Evolutionary conservation across 2,113 vertebrate genomes (phyloP), one percentile per base, ranked within the genome.

Genomic region (Myiozetetes cayanensis): DNA sequence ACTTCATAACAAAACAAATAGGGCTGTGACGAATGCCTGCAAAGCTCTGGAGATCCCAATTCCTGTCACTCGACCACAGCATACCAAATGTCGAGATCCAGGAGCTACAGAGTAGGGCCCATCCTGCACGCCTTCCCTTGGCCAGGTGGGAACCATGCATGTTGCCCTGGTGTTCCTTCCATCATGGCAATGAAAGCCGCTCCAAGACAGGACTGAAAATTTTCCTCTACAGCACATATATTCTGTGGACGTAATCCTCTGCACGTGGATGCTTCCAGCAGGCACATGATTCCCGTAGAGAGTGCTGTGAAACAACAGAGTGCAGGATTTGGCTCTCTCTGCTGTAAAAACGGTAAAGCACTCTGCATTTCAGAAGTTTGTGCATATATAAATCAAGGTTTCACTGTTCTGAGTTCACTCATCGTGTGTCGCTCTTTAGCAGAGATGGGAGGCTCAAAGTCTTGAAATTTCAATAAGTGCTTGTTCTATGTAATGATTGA

Each of bases 1-100:
- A 93, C 93, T 63, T 94, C 81, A 62, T 27, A 95, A 73, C 82
- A 84, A 94, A 95, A 96, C 80, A 91, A 73, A 92, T 3, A 87
- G 63, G 80, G 73, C 12, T 14, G 91, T 90, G 82, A 93, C 10
- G 4, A 88, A 85, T 6, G 22, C 2, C 8, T 10, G 11, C 59
- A 94, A 93, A 82, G 73, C 91, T 96, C 83, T 21, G 50, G 89
- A 95, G 95, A 96, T 82, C 62, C 66, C 10, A 28, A 20, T 94
- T 96, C 87, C 95, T 79, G 92, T 90, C 89, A 91, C 78, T 93
- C 5, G 27, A 87, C 70, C 1, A 1, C 77, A 62, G 50, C 10
- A 1, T 84, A 76, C 83, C 92, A 91, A 93, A 95, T 74, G 90
- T 88, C 62, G 63, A 95, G 94, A 81, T 68, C 71, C 11, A 13